phyloP scores from a whole-genome alignment of 92 coral and sea anemone species.

The Epizoanthus fatuus region DNA sequence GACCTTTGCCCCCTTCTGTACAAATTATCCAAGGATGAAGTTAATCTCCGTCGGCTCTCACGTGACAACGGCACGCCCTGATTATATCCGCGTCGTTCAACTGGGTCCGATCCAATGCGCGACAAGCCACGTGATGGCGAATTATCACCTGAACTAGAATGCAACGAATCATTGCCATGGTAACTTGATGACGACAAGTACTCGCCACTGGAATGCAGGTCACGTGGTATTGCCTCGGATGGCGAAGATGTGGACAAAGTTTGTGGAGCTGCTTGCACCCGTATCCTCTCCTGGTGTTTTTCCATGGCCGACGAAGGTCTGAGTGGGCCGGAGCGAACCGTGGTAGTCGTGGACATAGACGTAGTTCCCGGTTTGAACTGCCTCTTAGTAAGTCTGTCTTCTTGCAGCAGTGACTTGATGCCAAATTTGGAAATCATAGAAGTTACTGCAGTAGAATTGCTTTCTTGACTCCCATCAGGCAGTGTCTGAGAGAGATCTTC shows the following conservation, averaged over 20 bases:
- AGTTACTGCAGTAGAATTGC: conserved; percentile 72
- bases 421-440: conserved; percentile 84
- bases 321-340: conserved; percentile 70
- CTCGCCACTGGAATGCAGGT: conserved; percentile 17
- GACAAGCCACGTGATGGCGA: conserved; percentile 18
- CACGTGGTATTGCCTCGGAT: background rate
- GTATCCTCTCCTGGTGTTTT: background rate
- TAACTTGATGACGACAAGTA: conserved; percentile 9
- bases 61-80: conserved; percentile 5
- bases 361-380: conserved; percentile 69
- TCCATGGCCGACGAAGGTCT: conserved; percentile 67
- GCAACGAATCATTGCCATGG: conserved; percentile 27
- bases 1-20: conserved; percentile 18
- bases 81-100: background rate
- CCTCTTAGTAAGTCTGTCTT: conserved; percentile 76
- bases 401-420: conserved; percentile 77
- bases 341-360: background rate
- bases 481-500: conserved; percentile 70
- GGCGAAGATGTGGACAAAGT: conserved; percentile 38
- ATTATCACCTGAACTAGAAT: conserved; percentile 41
- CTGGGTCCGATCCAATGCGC: conserved; percentile 34
- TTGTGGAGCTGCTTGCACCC: background rate
- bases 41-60: conserved; percentile 30
- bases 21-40: conserved; percentile 42
- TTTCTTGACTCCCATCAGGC: conserved; percentile 38